These are phyloP conservation scores for Jacana jacana DNA, from an alignment of 2,113 vertebrate species.

Conservation along the genomic window DNA sequence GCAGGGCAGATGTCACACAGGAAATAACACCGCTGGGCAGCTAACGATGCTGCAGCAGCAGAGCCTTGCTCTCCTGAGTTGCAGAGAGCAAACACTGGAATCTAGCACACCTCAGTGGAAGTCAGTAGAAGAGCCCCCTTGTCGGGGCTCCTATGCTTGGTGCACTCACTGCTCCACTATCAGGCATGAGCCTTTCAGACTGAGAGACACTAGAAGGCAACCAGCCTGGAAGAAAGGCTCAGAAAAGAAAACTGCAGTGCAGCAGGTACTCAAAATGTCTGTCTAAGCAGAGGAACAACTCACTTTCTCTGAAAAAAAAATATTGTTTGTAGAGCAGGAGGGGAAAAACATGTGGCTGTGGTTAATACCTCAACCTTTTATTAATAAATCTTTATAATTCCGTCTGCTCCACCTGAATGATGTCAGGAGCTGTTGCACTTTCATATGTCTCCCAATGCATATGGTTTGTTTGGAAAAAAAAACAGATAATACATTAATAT, in stretches of 20 bases:
- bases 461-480: background rate
- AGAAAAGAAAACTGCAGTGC: background rate
- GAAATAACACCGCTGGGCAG: background rate
- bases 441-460: background rate
- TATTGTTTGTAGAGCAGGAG: background rate
- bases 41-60: background rate
- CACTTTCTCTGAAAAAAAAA: background rate
- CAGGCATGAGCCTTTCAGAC: background rate
- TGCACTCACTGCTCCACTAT: background rate
- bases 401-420: background rate
- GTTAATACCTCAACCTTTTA: background rate
- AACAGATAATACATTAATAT: background rate
- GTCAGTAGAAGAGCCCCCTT: slow-evolving; percentile 55
- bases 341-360: background rate
- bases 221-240: background rate
- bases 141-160: background rate
- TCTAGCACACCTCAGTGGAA: slow-evolving; percentile 72
- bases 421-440: background rate
- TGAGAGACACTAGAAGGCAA: background rate
- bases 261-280: background rate
- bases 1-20: background rate
- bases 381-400: background rate
- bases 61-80: background rate
- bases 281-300: background rate
- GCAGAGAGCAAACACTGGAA: slow-evolving; percentile 55